phyloP scores from a whole-genome alignment of 37 sponge, comb jelly and placozoan genomes.

The Halisarca cf. caerulea region DNA sequence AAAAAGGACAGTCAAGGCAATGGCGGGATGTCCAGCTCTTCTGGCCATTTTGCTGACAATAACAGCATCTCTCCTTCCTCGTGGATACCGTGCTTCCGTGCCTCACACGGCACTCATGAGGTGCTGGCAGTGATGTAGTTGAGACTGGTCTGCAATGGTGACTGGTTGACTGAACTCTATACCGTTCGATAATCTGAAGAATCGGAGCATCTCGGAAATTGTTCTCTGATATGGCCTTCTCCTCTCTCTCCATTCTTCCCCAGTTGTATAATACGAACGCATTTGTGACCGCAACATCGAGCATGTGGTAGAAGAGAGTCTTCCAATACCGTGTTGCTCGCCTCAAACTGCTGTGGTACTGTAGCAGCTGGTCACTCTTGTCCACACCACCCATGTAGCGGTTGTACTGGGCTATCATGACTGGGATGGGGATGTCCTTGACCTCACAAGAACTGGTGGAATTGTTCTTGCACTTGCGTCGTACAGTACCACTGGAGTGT shows the following conservation, averaged over 20 bases:
- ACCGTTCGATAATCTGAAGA: neutral
- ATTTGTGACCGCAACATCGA: constrained; percentile 50
- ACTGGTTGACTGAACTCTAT: neutral
- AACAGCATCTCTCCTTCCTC: no score
- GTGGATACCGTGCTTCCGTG: no score
- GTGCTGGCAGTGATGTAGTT: no score
- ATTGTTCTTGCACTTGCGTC: neutral
- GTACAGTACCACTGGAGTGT: neutral
- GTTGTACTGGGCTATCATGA: constrained; percentile 28
- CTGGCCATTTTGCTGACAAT: neutral
- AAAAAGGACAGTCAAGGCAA: neutral
- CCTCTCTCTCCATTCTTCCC: neutral
- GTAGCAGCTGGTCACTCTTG: constrained; percentile 31
- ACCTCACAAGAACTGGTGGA: neutral
- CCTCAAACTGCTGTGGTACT: constrained; percentile 27
- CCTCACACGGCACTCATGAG: no score
- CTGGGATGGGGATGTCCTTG: neutral
- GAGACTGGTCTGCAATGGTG: no score
- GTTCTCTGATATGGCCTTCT: constrained; percentile 6
- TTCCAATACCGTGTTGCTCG: constrained; percentile 53
- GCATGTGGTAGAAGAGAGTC: constrained; percentile 46
- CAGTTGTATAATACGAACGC: constrained; percentile 27
- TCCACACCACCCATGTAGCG: constrained; percentile 56
- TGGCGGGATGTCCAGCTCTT: no score
- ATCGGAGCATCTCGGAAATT: neutral